Conservation (phyloP, 2,113 vertebrate species). For the Tamias sibiricus region DNA sequence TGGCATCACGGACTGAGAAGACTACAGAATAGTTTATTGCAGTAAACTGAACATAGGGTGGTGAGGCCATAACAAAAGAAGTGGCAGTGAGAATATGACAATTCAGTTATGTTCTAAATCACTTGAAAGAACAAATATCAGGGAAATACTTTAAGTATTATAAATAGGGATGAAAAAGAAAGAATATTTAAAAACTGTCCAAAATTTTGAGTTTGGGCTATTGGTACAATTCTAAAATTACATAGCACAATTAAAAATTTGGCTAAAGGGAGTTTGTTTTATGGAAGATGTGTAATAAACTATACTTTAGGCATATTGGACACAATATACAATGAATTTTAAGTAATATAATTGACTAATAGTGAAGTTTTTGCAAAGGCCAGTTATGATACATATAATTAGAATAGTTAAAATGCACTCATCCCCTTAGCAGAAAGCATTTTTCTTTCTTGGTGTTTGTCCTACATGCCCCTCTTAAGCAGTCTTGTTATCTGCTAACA, state of each 20-base stretch:
- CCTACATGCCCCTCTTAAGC: neutral
- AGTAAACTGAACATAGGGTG: neutral
- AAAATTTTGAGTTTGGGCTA: neutral
- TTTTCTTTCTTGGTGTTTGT: neutral
- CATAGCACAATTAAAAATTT: neutral
- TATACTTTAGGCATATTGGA: neutral
- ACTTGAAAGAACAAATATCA: neutral
- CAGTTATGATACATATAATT: neutral
- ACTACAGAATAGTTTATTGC: neutral
- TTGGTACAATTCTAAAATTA: neutral
- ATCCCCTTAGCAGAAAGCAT: neutral
- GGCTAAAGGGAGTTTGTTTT: neutral
- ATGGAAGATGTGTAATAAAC: neutral
- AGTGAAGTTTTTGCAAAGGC: neutral
- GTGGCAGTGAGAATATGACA: neutral
- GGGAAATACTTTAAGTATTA: neutral
- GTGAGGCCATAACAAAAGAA: neutral
- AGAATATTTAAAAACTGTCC: neutral
- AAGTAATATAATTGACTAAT: neutral
- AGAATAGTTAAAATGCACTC: neutral
- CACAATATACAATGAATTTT: neutral
- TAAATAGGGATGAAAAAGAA: neutral
- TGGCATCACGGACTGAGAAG: neutral
- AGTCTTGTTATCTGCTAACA: neutral
- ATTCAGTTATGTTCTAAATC: neutral